These are phyloP conservation scores for Entomobrya proxima DNA, from an alignment of 2,888 invertebrate species.

Conservation along the genomic window DNA sequence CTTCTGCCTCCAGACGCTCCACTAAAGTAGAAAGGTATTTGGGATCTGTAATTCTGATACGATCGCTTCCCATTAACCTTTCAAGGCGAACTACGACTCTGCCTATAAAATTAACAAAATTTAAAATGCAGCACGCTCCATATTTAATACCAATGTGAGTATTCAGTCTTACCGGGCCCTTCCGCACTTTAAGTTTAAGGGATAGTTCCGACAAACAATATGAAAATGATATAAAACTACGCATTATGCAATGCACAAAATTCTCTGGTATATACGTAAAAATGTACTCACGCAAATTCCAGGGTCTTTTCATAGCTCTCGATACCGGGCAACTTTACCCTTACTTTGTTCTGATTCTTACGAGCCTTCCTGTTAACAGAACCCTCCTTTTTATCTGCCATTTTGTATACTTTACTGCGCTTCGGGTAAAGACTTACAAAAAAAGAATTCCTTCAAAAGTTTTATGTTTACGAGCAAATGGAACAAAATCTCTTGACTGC, in stretches of 20 bases:
- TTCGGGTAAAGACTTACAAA: too few species aligned
- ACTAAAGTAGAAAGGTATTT: slow-evolving; percentile 84
- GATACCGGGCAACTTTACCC: slow-evolving; percentile 72
- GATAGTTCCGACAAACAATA: neutral
- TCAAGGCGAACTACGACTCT: slow-evolving; percentile 80
- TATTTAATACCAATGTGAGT: neutral
- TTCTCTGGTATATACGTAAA: neutral
- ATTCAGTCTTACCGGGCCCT: slow-evolving; percentile 58
- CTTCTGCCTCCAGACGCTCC: slow-evolving; percentile 82
- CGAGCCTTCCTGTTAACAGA: neutral
- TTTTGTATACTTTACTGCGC: too few species aligned
- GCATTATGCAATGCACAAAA: neutral
- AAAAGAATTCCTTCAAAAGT: too few species aligned
- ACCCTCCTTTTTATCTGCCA: neutral
- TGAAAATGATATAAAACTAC: neutral
- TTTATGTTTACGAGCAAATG: too few species aligned
- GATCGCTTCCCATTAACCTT: slow-evolving; percentile 84
- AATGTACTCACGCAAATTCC: slow-evolving; percentile 69
- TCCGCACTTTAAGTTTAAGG: slow-evolving; percentile 63
- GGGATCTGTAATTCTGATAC: slow-evolving; percentile 84
- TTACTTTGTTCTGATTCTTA: slow-evolving; percentile 61
- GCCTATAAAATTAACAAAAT: slow-evolving; percentile 40
- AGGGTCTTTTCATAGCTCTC: slow-evolving; percentile 73
- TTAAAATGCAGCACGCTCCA: neutral
- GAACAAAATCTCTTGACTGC: too few species aligned